phyloP scores from a whole-genome alignment of 64 coral and sea anemone genomes.

The Dendronephthya gigantea region DNA sequence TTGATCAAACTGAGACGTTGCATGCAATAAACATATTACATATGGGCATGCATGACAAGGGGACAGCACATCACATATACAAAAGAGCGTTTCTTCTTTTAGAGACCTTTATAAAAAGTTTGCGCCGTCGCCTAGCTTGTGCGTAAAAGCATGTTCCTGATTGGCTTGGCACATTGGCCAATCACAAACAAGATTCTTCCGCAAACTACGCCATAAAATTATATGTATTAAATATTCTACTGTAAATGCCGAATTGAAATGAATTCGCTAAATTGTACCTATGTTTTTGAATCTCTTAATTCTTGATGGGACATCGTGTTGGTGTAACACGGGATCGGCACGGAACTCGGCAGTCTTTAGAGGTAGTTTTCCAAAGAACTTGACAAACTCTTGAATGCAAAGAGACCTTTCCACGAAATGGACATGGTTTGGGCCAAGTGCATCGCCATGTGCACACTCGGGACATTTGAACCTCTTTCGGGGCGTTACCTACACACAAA shows the following conservation, averaged over 20 bases:
- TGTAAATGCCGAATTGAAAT: not conserved
- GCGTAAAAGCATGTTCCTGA: too few relatives aligned
- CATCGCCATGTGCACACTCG: not conserved
- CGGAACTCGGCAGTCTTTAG: not conserved
- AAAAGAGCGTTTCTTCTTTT: too few relatives aligned
- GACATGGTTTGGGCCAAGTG: not conserved
- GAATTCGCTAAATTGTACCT: not conserved
- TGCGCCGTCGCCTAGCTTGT: too few relatives aligned
- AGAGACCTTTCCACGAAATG: not conserved
- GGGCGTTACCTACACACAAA: not conserved
- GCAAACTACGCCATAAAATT: too few relatives aligned
- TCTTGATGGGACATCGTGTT: not conserved
- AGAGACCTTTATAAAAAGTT: too few relatives aligned
- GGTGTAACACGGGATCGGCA: not conserved
- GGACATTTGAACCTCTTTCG: conserved; percentile 2
- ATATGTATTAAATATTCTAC: too few relatives aligned
- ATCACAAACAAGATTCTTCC: too few relatives aligned
- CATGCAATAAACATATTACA: too few relatives aligned
- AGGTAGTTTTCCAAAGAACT: not conserved
- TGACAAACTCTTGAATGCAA: not conserved
- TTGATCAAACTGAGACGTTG: too few relatives aligned
- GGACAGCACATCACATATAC: too few relatives aligned
- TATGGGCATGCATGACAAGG: too few relatives aligned
- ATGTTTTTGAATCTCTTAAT: not conserved
- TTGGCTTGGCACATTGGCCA: too few relatives aligned